Conservation (phyloP, 2,113 vertebrate species). For the Upupa epops region DNA sequence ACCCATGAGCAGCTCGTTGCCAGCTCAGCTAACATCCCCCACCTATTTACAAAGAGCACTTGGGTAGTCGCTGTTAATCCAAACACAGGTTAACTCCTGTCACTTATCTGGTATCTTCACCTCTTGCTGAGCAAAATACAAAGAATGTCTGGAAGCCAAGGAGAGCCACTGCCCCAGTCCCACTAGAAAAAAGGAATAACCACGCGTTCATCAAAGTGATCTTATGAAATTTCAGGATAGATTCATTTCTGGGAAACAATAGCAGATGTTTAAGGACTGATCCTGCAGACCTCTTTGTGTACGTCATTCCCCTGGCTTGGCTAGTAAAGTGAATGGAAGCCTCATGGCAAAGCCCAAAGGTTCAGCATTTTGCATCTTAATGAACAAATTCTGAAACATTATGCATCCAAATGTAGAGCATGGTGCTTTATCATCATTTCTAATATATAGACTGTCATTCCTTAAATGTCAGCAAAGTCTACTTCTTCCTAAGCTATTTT, state of each 20-base stretch:
- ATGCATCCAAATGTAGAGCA: not conserved
- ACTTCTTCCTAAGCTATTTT: not conserved
- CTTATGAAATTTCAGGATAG: not conserved
- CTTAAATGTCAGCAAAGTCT: not conserved
- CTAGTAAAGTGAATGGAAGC: not conserved
- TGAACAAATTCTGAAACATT: not conserved
- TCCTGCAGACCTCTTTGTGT: not conserved
- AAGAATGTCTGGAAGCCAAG: slow-evolving; percentile 29
- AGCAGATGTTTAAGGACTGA: slow-evolving; percentile 2
- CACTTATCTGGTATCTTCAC: slow-evolving; percentile 31
- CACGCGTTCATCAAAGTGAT: slow-evolving; percentile 30
- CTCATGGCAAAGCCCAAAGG: not conserved
- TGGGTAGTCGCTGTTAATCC: not conserved
- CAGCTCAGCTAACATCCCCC: slow-evolving; percentile 41
- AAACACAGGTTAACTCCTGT: not conserved
- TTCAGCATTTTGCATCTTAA: not conserved
- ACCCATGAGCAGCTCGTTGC: slow-evolving; percentile 7
- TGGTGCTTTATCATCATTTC: not conserved
- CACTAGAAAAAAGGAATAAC: slow-evolving; percentile 47
- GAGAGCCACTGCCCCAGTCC: not conserved
- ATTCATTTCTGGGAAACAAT: not conserved
- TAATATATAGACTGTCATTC: not conserved
- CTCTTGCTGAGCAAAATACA: slow-evolving; percentile 17
- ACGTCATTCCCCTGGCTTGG: not conserved
- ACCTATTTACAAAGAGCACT: not conserved